Percentiles rank a stretch among this genome's conserved stretches.
phyloP scores from a whole-genome alignment of 2,113 vertebrate genomes.

The Stomatorhinus ivindoensis region DNA sequence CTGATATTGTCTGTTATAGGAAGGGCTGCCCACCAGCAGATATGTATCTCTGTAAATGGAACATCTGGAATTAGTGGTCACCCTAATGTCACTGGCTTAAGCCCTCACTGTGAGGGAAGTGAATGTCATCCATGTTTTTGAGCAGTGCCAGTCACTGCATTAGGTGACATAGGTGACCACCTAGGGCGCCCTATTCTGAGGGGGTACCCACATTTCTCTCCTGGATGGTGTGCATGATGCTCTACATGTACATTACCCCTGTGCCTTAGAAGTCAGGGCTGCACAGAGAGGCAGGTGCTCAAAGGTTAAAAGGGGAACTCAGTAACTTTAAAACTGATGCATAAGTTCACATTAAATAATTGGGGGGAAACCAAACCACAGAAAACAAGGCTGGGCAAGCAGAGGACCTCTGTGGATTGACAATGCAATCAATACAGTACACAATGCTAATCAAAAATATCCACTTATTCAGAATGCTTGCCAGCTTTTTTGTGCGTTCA shows the following conservation, averaged over 20 bases:
- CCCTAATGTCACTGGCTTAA: not conserved
- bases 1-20: not conserved
- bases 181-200: not conserved
- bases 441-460: not conserved
- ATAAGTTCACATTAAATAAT: not conserved
- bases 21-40: not conserved
- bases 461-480: not conserved
- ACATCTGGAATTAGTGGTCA: not conserved
- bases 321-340: not conserved
- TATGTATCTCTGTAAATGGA: not conserved
- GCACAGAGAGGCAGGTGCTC: not conserved
- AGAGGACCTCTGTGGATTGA: not conserved
- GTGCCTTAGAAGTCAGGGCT: not conserved
- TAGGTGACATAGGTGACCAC: not conserved
- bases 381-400: not conserved
- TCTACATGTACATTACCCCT: not conserved
- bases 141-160: not conserved
- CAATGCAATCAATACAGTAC: not conserved
- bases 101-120: not conserved
- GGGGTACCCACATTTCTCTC: not conserved
- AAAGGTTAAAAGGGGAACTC: not conserved
- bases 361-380: not conserved
- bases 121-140: not conserved
- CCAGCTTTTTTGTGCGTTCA: not conserved
- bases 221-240: not conserved